These are phyloP conservation scores for Lophius americanus DNA, from an alignment of 2,797 vertebrate species.

Conservation along the genomic window DNA sequence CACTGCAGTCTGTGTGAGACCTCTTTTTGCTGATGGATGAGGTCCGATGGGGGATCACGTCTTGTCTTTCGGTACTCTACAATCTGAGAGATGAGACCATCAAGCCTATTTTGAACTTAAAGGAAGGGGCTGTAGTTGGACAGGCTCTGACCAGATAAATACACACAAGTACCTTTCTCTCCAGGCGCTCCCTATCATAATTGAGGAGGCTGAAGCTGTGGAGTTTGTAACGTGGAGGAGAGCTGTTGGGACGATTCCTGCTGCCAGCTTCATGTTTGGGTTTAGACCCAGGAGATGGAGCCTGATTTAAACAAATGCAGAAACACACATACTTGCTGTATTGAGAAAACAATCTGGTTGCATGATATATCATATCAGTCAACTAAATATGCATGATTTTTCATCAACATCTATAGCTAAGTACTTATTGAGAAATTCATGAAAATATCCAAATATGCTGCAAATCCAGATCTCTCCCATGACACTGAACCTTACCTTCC, in stretches of 20 bases:
- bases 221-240: constrained; percentile 81
- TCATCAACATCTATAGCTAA: no score
- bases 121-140: constrained; percentile 4
- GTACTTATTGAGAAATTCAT: no score
- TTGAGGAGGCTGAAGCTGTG: constrained; percentile 90
- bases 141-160: background rate
- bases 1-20: constrained; percentile 84
- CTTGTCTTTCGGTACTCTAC: constrained; percentile 79
- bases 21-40: constrained; percentile 85
- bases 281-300: constrained; percentile 75
- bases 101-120: background rate
- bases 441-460: no score
- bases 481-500: no score
- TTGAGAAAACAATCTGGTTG: no score
- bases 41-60: constrained; percentile 81
- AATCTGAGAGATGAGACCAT: constrained; percentile 74
- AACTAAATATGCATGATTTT: no score
- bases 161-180: constrained; percentile 82
- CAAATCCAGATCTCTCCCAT: no score
- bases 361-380: no score
- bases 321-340: background rate
- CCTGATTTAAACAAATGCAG: constrained; percentile 43
- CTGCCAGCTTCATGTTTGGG: constrained; percentile 65
- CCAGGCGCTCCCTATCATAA: constrained; percentile 87
- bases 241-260: constrained; percentile 61